Conservation (phyloP, 2,888 invertebrate species). For the Crepidodera aurea region DNA sequence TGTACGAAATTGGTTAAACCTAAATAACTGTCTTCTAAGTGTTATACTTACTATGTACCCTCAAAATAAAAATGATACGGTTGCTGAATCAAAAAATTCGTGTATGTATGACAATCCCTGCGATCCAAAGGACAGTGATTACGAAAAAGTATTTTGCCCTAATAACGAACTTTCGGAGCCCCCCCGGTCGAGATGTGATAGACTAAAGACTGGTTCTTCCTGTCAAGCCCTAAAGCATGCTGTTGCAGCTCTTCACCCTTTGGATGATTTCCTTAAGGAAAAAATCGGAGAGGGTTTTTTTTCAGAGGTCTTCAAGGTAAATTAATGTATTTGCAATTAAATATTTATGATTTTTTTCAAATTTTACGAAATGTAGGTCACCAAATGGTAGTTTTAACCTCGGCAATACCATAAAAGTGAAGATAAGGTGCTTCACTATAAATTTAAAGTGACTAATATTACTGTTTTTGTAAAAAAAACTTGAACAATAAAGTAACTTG, state of each 20-base stretch:
- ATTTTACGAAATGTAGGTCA: constrained; percentile 40
- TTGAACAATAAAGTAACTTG: constrained; percentile 30
- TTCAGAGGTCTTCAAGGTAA: constrained; percentile 97
- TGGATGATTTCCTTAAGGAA: constrained; percentile 93
- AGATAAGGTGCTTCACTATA: constrained; percentile 22
- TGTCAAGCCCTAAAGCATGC: constrained; percentile 92
- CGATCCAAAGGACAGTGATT: constrained; percentile 58
- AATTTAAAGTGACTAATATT: constrained; percentile 26
- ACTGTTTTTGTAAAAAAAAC: constrained; percentile 27
- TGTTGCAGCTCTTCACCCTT: constrained; percentile 88
- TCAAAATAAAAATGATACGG: constrained; percentile 50
- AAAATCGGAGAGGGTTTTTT: constrained; percentile 96
- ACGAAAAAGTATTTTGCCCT: constrained; percentile 58
- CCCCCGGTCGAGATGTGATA: constrained; percentile 60
- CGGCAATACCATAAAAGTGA: constrained; percentile 39
- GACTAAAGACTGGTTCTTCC: constrained; percentile 75
- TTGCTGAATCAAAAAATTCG: constrained; percentile 50
- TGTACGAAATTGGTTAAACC: constrained; percentile 62
- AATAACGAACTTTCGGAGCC: constrained; percentile 61
- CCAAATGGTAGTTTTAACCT: constrained; percentile 41
- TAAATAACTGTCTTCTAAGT: constrained; percentile 49
- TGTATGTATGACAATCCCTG: constrained; percentile 61
- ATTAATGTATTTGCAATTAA: constrained; percentile 45
- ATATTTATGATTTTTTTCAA: constrained; percentile 23
- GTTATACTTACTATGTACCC: constrained; percentile 53